These are phyloP conservation scores for Steromphala cineraria DNA, from an alignment of 2,888 invertebrate species.

Conservation along the genomic window DNA sequence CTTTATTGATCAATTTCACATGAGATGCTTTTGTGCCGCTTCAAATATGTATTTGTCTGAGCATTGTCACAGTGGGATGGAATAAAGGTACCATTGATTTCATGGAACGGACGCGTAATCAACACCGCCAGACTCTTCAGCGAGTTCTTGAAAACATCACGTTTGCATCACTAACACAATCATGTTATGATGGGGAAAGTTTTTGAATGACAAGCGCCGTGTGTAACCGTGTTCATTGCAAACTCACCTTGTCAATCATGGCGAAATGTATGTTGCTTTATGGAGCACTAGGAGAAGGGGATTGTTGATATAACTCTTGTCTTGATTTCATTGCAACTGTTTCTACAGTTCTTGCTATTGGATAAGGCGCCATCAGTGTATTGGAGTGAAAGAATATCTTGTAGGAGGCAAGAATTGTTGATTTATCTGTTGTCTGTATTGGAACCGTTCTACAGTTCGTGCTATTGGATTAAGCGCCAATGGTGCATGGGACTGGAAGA, in stretches of 20 bases:
- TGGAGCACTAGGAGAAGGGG: neutral
- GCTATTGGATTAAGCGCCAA: neutral
- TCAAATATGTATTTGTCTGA: no score
- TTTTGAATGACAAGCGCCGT: neutral
- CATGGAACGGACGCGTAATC: no score
- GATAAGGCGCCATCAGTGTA: neutral
- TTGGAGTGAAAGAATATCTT: neutral
- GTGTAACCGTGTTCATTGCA: neutral
- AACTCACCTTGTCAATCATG: neutral
- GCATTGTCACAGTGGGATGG: no score
- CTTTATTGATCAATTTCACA: no score
- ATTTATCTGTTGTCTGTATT: no score
- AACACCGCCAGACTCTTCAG: no score
- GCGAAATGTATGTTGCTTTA: neutral
- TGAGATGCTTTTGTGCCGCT: no score
- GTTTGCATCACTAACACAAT: neutral
- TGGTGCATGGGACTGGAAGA: neutral
- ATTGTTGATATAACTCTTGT: neutral
- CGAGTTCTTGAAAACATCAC: no score
- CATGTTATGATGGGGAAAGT: neutral
- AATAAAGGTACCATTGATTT: no score
- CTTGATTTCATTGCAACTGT: neutral
- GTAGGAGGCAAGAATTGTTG: no score
- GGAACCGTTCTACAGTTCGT: neutral
- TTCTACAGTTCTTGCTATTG: neutral